Evolutionary conservation across 2,888 invertebrate genomes (phyloP), one percentile per base, ranked within the genome.

Genomic region (Oxystoma pomonae): DNA sequence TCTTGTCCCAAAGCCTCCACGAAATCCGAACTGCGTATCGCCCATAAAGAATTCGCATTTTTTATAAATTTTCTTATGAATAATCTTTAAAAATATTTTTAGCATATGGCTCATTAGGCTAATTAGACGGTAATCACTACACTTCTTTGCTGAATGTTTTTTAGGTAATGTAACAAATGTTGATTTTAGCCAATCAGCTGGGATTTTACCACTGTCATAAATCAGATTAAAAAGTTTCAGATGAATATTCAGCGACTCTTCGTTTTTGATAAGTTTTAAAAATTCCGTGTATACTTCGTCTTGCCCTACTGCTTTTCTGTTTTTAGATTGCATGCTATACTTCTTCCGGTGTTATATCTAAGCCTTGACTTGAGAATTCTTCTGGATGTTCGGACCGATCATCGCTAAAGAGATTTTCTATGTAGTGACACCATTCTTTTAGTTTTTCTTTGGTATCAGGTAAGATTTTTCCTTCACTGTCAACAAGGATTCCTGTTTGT

Each of bases 91-190:
- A 21, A 19, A 57, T 20, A 57, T 57, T 57, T 57, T 22, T 12
- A 57, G 57, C 20, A 57, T 20, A 16, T 57, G 57, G 22, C 57
- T 57, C 17, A 57, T 57, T 9, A 57, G 21, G 21, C 57, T 57
- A n/a, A 35, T 22, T 20, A 57, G 21, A 16, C 57, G 20, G 21
- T 57, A 57, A 16, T 57, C 57, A 21, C 57, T 57, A 20, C 57
- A 57, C 22, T 21, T 57, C 21, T 57, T 57, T 57, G 21, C 57
- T 20, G 57, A 19, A 22, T 21, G 17, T 22, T 57, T 57, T 20
- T 57, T 57, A 35, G 57, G 57, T 9, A 57, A 9, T 20, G 57
- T 57, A n/a, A 20, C 57, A 20, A 57, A 57, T 1, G 9, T 57
- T 22, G 57, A 57, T 21, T 20, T 35, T 35, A 35, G 35, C 35